Evolutionary conservation across 2,113 vertebrate genomes (phyloP).

Genomic region (Gnathochromis pfefferi): DNA sequence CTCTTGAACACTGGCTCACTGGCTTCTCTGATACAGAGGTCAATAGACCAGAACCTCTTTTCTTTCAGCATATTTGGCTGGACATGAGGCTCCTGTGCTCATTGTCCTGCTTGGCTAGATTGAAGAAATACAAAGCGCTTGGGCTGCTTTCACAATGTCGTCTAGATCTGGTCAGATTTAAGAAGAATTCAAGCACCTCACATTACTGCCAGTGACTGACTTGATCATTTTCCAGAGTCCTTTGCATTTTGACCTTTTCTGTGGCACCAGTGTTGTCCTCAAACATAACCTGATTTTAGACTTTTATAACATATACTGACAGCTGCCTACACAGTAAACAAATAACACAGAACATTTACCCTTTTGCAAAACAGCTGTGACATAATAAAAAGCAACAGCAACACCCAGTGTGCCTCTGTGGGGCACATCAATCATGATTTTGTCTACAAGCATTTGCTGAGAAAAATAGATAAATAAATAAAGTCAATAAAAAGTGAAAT

Average conservation of each 20-base stretch:
- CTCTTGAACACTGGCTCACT: background rate
- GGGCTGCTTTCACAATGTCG: background rate
- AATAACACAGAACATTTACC: background rate
- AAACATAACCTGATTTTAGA: background rate
- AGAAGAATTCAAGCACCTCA: background rate
- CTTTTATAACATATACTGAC: background rate
- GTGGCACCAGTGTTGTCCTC: background rate
- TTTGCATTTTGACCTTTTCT: background rate
- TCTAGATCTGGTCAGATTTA: background rate
- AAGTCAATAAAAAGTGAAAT: background rate
- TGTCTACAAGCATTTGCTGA: background rate
- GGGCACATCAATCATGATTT: background rate
- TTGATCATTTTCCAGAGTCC: background rate
- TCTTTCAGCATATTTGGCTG: background rate
- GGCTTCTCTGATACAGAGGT: background rate
- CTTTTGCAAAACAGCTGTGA: conserved; percentile 1
- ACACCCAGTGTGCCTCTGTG: background rate
- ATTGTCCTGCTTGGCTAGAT: background rate
- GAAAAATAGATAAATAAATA: background rate
- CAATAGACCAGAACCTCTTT: background rate
- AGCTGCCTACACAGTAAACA: background rate
- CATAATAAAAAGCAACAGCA: background rate
- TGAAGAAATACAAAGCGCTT: background rate
- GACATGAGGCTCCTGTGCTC: background rate
- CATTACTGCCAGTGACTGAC: background rate